phyloP scores from a whole-genome alignment of 2,113 vertebrate species.

The Xenus cinereus region DNA sequence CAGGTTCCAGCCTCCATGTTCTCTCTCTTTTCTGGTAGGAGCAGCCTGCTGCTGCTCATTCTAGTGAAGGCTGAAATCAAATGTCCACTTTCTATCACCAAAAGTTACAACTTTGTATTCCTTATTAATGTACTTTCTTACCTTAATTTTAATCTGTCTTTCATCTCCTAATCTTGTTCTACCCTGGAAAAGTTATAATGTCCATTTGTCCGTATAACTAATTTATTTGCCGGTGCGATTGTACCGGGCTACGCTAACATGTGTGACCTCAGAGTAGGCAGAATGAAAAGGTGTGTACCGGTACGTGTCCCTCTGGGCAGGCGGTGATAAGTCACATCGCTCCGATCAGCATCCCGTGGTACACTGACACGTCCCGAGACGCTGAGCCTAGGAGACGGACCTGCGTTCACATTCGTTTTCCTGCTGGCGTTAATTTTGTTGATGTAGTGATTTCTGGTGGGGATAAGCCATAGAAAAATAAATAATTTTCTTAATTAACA shows the following conservation, averaged over 20 bases:
- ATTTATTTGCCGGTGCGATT: fast-evolving
- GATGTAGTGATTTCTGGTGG: not conserved
- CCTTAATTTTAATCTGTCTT: not conserved
- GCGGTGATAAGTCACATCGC: fast-evolving
- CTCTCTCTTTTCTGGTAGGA: not conserved
- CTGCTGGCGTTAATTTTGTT: not conserved
- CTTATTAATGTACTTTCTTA: not conserved
- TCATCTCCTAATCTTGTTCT: not conserved
- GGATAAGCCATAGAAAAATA: constrained; percentile 8
- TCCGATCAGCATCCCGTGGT: not conserved
- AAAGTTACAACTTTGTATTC: not conserved
- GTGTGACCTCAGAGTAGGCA: not conserved
- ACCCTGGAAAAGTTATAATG: not conserved
- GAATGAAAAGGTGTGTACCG: fast-evolving
- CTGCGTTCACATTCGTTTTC: not conserved
- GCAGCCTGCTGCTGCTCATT: fast-evolving
- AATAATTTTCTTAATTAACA: not conserved
- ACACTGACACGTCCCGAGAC: not conserved
- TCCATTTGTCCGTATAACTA: fast-evolving
- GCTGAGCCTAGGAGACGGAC: not conserved
- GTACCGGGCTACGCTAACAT: not conserved
- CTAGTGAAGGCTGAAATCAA: not conserved
- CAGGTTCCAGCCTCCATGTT: not conserved
- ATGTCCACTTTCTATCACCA: not conserved
- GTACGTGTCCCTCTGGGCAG: not conserved